A percentile compares a stretch with the other conserved stretches of the same genome.
Evolutionary conservation across 2,797 vertebrate species (phyloP).

Genomic region (Catamblyrhynchus diadema): DNA sequence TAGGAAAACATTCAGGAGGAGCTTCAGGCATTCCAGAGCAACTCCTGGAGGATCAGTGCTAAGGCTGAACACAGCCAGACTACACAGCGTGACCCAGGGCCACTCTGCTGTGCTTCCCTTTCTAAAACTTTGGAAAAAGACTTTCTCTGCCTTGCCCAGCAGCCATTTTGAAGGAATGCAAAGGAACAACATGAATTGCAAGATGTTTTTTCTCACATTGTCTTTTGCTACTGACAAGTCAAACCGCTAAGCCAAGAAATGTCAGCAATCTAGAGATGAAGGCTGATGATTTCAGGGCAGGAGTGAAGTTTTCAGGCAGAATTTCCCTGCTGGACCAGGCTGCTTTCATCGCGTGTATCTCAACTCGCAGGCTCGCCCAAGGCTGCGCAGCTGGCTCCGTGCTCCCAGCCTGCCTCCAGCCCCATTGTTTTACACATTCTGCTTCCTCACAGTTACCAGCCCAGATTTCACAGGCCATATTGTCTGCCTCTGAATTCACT

Average conservation of each 20-base stretch:
- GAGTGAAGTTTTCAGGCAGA: neutral
- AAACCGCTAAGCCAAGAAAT: constrained; percentile 2
- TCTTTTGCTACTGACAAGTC: constrained; percentile 40
- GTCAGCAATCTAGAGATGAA: constrained; percentile 24
- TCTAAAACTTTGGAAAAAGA: neutral
- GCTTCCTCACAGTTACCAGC: neutral
- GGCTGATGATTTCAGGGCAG: neutral
- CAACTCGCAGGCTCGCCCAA: constrained; percentile 15
- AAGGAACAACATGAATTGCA: constrained; percentile 43
- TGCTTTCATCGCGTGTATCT: neutral
- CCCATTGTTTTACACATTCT: constrained; percentile 16
- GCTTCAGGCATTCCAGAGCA: constrained; percentile 1
- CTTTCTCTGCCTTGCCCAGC: neutral
- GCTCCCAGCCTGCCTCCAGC: neutral
- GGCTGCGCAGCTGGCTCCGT: neutral
- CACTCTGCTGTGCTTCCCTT: neutral
- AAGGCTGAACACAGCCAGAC: neutral
- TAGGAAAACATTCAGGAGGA: neutral
- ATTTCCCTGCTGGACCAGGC: constrained; percentile 7
- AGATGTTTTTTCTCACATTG: constrained; percentile 36
- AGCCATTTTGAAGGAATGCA: neutral
- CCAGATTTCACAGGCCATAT: constrained; percentile 14
- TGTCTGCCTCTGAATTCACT: constrained; percentile 21
- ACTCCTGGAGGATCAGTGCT: neutral
- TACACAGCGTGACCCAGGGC: neutral